These are phyloP conservation scores for Oxyruncus cristatus DNA, from an alignment of 2,113 vertebrate species.

Conservation along the genomic window DNA sequence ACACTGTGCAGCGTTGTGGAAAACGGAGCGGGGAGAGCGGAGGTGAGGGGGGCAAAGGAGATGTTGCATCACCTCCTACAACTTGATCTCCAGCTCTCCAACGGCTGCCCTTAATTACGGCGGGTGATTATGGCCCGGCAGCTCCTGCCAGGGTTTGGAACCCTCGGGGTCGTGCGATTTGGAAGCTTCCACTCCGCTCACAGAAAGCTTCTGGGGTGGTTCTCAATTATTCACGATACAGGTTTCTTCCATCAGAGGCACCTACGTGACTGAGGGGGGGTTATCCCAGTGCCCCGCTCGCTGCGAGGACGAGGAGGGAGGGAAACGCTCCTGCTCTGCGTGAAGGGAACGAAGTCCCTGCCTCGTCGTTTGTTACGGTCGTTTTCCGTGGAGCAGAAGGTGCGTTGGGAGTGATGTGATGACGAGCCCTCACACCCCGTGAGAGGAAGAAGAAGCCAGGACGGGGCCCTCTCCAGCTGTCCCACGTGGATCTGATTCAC, in stretches of 20 bases:
- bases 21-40: not conserved
- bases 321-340: not conserved
- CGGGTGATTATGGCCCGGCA: not conserved
- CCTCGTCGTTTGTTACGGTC: not conserved
- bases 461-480: not conserved
- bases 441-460: not conserved
- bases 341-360: not conserved
- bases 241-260: slow-evolving; percentile 44
- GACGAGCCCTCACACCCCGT: not conserved
- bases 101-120: not conserved
- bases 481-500: not conserved
- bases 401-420: too few relatives aligned
- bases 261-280: not conserved
- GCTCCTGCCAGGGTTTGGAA: not conserved
- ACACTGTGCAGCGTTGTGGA: not conserved
- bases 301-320: not conserved
- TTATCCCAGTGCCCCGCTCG: rapidly evolving
- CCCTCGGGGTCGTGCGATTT: not conserved
- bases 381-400: not conserved
- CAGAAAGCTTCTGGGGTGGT: not conserved
- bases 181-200: not conserved
- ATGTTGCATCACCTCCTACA: not conserved
- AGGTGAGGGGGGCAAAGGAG: not conserved
- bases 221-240: slow-evolving; percentile 43
- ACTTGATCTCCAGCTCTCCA: not conserved